phyloP scores from a whole-genome alignment of 2,113 vertebrate genomes.

The Labeo rohita region DNA sequence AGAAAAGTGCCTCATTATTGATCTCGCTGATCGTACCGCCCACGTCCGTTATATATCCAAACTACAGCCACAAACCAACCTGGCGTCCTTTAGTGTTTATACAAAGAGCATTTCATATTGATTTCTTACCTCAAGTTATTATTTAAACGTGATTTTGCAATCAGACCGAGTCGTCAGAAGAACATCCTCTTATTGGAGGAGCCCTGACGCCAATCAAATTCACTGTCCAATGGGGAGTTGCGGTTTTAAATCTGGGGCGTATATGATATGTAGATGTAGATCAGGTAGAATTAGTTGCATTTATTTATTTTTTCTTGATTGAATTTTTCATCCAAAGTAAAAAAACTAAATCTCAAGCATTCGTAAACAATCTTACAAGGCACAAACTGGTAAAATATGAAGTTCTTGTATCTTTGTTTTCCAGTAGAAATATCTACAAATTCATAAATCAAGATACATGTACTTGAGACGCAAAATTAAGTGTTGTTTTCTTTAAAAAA shows the following conservation, averaged over 20 bases:
- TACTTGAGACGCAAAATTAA: neutral
- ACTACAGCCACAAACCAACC: slow-evolving; percentile 16
- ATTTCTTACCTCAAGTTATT: slow-evolving; percentile 31
- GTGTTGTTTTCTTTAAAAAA: too few relatives aligned
- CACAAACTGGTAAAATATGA: neutral
- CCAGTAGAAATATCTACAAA: neutral
- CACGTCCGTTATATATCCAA: slow-evolving; percentile 25
- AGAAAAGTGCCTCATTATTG: slow-evolving; percentile 68
- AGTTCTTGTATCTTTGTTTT: neutral
- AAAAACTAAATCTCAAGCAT: neutral
- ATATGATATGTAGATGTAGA: neutral
- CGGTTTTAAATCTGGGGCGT: neutral
- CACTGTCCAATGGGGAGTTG: slow-evolving; percentile 17
- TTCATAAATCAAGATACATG: neutral
- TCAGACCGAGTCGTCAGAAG: slow-evolving; percentile 1
- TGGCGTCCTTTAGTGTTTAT: slow-evolving; percentile 26
- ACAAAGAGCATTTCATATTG: neutral
- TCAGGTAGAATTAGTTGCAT: neutral
- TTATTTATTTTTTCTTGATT: slow-evolving; percentile 13
- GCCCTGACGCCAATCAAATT: slow-evolving; percentile 33
- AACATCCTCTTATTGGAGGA: slow-evolving; percentile 7
- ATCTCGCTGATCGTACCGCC: slow-evolving; percentile 29
- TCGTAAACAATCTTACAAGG: slow-evolving; percentile 6
- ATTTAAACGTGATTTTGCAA: slow-evolving; percentile 46
- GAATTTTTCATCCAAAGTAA: neutral